Evolutionary conservation across 2,113 vertebrate genomes (phyloP).

Genomic region (Chunga burmeisteri): DNA sequence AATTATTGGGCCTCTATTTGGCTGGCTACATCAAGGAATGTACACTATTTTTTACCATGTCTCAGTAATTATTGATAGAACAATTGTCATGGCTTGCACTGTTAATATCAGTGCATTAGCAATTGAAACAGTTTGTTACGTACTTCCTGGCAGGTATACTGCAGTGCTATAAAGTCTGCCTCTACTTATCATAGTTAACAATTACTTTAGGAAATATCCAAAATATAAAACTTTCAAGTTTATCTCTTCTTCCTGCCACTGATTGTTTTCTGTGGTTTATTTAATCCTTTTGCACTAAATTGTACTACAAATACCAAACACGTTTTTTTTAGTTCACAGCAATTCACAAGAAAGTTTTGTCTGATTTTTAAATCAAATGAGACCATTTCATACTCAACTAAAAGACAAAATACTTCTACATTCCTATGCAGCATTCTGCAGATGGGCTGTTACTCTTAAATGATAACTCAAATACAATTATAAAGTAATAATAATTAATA

Average conservation of each 20-base stretch:
- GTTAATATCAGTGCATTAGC: conserved; percentile 66
- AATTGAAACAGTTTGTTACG: conserved; percentile 46
- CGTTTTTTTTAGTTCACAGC: not conserved
- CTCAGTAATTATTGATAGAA: conserved; percentile 73
- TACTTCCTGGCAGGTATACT: conserved; percentile 49
- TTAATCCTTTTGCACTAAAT: not conserved
- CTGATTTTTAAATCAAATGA: not conserved
- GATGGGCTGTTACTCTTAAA: not conserved
- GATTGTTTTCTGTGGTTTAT: not conserved
- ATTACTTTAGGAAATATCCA: conserved; percentile 5
- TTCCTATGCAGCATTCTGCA: not conserved
- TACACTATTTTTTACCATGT: conserved; percentile 34
- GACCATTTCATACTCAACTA: not conserved
- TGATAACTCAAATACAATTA: not conserved
- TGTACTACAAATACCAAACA: not conserved
- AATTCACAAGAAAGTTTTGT: not conserved
- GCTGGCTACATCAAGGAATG: conserved; percentile 23
- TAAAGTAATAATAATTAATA: not conserved
- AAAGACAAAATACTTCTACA: not conserved
- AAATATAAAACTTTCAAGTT: not conserved
- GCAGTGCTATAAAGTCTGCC: not conserved
- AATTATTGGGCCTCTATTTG: conserved; percentile 69
- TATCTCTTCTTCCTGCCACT: not conserved
- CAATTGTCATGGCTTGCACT: conserved; percentile 53
- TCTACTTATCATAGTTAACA: not conserved